Evolutionary conservation across 1,140 invertebrate genomes (phyloP), one percentile per base, ranked within the genome.

Genomic region (Drosophila seguyi): DNA sequence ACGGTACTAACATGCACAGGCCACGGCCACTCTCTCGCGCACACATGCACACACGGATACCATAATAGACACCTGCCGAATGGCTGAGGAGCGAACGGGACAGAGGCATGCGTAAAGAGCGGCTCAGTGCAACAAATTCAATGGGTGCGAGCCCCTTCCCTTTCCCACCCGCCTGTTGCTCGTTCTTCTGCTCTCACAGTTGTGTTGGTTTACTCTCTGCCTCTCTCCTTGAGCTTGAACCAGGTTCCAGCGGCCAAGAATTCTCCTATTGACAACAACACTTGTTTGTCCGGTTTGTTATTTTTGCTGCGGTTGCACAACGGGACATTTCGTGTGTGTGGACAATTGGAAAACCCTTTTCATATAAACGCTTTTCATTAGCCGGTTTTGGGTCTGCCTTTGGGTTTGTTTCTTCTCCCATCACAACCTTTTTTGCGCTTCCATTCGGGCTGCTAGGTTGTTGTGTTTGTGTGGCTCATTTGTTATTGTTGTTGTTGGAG

Each of bases 251-350:
- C 45, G 62, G 44, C 38, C 45, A 77, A 81, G 72, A 83, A 79
- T 84, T 84, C 53, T 77, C 55, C 44, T 63, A 76, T 59, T 53
- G 57, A 78, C 58, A 65, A 71, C 48, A 69, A 44, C 75, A 78
- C 84, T 88, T 79, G 85, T 75, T 90, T 81, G 74, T 79, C 85
- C 85, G 85, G 84, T 88, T 88, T 90, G 81, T 77, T 77, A 53
- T 58, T 73, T 31, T 39, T 73, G 69, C 44, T 73, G 66, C 41
- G 31, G 63, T 75, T 75, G 74, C 85, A 81, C 85, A 88, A 90
- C 85, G 85, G 85, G 85, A 88, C 66, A 90, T 85, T 88, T 84
- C 68, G 74, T 83, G 57, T 61, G 27, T 55, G n/a, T 59, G 69
- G 61, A 79, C 69, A 57, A 56, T 67, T 63, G 68, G 45, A 81